Conservation (phyloP, 1,140 invertebrate species). For the Cecropterus lyciades region DNA sequence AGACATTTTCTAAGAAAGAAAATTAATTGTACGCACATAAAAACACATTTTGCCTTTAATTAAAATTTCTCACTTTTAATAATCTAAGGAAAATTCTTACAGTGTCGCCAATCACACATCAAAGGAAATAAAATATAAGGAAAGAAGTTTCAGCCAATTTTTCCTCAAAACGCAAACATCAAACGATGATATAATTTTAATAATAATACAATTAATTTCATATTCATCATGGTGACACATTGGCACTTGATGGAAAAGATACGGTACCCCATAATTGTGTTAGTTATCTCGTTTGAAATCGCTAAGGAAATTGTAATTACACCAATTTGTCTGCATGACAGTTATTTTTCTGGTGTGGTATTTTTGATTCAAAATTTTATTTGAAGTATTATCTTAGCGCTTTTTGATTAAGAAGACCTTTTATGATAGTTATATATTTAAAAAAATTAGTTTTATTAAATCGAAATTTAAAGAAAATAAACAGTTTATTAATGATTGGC, state of each 20-base stretch:
- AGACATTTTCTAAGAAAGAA: too few species aligned
- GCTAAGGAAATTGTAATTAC: slow-evolving; percentile 50
- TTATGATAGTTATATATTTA: too few species aligned
- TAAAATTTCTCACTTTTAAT: not conserved
- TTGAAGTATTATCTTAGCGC: too few species aligned
- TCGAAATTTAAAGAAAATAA: too few species aligned
- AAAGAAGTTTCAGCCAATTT: slow-evolving; percentile 20
- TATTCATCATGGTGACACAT: slow-evolving; percentile 41
- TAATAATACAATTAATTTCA: slow-evolving; percentile 50
- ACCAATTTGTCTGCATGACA: slow-evolving; percentile 46
- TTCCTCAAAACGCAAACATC: slow-evolving; percentile 11
- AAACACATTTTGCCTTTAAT: not conserved
- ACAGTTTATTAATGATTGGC: too few species aligned
- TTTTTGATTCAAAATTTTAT: slow-evolving; percentile 12
- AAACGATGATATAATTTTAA: slow-evolving; percentile 44
- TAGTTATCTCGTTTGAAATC: slow-evolving; percentile 48
- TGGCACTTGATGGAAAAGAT: slow-evolving; percentile 23
- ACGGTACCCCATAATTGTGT: slow-evolving; percentile 42
- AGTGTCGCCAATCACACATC: slow-evolving; percentile 15
- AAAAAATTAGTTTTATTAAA: too few species aligned
- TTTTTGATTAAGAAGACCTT: too few species aligned
- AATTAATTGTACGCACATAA: too few species aligned
- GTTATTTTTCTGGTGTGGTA: slow-evolving; percentile 11
- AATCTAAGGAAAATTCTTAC: not conserved
- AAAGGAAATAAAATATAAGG: slow-evolving; percentile 3